Evolutionary conservation across 1,140 invertebrate genomes (phyloP).

Genomic region (Dreissena rostriformis): DNA sequence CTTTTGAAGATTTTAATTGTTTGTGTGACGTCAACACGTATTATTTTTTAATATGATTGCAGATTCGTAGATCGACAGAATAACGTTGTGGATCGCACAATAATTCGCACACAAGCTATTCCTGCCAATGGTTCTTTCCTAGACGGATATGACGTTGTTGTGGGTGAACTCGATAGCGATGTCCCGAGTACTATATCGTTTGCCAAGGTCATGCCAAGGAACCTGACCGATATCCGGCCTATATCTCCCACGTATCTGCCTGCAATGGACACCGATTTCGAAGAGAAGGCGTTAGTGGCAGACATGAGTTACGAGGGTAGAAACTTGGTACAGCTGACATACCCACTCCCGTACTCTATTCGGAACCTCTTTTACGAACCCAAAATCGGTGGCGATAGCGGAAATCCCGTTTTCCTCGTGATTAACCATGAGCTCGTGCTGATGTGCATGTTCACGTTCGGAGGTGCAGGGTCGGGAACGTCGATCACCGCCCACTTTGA

Average conservation of each 20-base stretch:
- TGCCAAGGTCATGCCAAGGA: conserved; percentile 63
- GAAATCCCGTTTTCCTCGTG: conserved; percentile 70
- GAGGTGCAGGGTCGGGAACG: conserved; percentile 66
- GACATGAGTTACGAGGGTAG: conserved; percentile 49
- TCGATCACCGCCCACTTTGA: conserved; percentile 66
- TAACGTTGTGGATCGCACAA: conserved; percentile 64
- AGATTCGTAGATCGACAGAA: conserved; percentile 65
- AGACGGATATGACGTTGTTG: conserved; percentile 65
- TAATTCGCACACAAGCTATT: conserved; percentile 38
- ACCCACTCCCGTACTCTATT: conserved; percentile 37
- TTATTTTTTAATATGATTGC: too few species aligned
- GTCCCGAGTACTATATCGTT: conserved; percentile 64
- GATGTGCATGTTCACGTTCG: conserved; percentile 69
- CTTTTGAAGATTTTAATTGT: too few species aligned
- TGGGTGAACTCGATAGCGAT: conserved; percentile 67
- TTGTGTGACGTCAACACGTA: too few species aligned
- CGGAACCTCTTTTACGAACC: conserved; percentile 61
- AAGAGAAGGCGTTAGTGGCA: conserved; percentile 71
- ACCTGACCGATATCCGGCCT: conserved; percentile 50
- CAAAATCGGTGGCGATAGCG: conserved; percentile 70
- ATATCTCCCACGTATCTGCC: conserved; percentile 39
- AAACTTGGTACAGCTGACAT: conserved; percentile 52
- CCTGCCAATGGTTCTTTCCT: too few species aligned
- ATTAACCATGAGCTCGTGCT: conserved; percentile 65
- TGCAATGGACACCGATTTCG: conserved; percentile 66